Evolutionary conservation across 37 sponge, comb jelly and placozoan species (phyloP).

Genomic region (Beroe forskalii): DNA sequence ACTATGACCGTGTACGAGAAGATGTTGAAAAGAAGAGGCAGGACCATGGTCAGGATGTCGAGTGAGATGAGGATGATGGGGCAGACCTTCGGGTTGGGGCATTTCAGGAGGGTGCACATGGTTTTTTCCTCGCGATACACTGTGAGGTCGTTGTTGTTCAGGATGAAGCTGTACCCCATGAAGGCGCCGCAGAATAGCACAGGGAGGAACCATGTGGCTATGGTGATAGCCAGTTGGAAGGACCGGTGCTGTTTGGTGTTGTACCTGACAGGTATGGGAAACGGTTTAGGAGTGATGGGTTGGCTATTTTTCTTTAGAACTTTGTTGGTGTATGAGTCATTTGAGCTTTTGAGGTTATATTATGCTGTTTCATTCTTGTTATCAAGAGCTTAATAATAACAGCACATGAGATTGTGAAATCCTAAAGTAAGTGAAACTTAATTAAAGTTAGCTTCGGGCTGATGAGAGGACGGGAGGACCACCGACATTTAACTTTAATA

Average conservation of each 20-base stretch:
- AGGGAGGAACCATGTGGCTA: neutral
- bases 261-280: slow-evolving; percentile 5
- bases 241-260: neutral
- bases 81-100: neutral
- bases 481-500: no score
- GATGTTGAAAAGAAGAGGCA: slow-evolving; percentile 48
- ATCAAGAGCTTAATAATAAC: no score
- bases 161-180: neutral
- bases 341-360: no score
- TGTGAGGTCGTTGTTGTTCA: neutral
- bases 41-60: slow-evolving; percentile 36
- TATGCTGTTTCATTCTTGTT: no score
- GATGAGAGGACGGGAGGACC: no score
- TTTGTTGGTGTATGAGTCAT: neutral
- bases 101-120: neutral
- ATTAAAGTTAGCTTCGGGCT: no score
- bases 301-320: neutral
- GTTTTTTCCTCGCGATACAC: neutral
- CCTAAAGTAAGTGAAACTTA: no score
- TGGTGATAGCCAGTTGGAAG: neutral
- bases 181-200: neutral
- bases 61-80: neutral
- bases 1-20: neutral
- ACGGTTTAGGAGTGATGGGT: neutral
- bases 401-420: no score